Conservation (phyloP, 2,888 invertebrate species). For the Philhelius pedissequus region DNA sequence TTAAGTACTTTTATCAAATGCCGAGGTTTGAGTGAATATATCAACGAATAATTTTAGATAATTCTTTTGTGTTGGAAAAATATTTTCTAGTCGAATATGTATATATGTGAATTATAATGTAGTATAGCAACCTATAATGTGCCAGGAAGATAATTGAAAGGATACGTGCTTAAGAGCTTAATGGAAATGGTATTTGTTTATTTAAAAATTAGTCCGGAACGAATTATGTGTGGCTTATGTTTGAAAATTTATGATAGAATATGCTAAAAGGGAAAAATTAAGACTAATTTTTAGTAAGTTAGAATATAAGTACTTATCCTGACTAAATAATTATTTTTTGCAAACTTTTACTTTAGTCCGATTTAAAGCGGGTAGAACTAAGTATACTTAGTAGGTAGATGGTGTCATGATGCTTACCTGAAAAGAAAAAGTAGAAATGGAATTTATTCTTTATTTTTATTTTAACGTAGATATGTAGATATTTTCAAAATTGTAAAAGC, state of each 20-base stretch:
- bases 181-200: not conserved
- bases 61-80: constrained; percentile 17
- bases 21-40: constrained; percentile 4
- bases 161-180: not conserved
- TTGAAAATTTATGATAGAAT: not conserved
- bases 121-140: not conserved
- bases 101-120: not conserved
- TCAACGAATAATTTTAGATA: constrained; percentile 41
- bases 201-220: not conserved
- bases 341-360: too few species aligned
- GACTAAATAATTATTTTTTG: not conserved
- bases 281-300: not conserved
- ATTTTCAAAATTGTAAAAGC: too few species aligned
- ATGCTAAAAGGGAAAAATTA: not conserved
- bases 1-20: constrained; percentile 16
- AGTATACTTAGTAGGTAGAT: too few species aligned
- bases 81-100: not conserved
- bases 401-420: constrained; percentile 9
- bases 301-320: not conserved
- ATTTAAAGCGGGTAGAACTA: too few species aligned
- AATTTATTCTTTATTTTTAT: too few species aligned
- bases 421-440: not conserved
- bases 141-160: not conserved
- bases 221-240: not conserved
- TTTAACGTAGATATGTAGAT: too few species aligned